Conservation (phyloP, 2,113 vertebrate genomes). For the Opisthocomus hoazin region DNA sequence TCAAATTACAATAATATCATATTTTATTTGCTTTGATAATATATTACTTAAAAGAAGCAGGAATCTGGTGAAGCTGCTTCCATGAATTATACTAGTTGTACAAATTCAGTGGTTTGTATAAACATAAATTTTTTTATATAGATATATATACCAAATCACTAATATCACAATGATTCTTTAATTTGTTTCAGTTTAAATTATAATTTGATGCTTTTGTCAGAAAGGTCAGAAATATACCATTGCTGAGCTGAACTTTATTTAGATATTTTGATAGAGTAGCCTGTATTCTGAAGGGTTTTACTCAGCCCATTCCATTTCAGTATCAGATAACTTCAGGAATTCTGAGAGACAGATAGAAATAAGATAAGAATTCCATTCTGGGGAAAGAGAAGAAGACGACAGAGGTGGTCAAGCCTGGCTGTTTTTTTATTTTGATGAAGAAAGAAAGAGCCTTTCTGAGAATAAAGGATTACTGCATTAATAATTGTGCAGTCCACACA, state of each 20-base stretch:
- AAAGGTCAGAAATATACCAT: neutral
- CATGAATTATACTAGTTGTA: conserved; percentile 26
- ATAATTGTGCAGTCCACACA: neutral
- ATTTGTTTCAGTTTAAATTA: conserved; percentile 24
- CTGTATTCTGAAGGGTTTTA: neutral
- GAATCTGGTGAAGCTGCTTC: conserved; percentile 10
- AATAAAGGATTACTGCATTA: neutral
- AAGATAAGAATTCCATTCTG: neutral
- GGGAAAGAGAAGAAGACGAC: neutral
- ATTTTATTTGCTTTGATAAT: neutral
- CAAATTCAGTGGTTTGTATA: conserved; percentile 11
- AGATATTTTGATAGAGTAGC: neutral
- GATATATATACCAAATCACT: no score
- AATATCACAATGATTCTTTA: neutral
- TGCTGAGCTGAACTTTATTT: neutral
- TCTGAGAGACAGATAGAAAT: neutral
- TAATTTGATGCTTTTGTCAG: neutral
- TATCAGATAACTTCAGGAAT: neutral
- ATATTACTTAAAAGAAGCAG: conserved; percentile 13
- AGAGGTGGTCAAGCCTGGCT: neutral
- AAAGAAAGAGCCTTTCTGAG: neutral
- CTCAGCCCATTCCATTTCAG: neutral
- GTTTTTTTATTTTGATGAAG: neutral
- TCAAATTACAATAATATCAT: neutral
- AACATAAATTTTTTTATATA: no score